These are phyloP conservation scores for Euclidia mi DNA, from an alignment of 2,888 invertebrate species.

Conservation along the genomic window DNA sequence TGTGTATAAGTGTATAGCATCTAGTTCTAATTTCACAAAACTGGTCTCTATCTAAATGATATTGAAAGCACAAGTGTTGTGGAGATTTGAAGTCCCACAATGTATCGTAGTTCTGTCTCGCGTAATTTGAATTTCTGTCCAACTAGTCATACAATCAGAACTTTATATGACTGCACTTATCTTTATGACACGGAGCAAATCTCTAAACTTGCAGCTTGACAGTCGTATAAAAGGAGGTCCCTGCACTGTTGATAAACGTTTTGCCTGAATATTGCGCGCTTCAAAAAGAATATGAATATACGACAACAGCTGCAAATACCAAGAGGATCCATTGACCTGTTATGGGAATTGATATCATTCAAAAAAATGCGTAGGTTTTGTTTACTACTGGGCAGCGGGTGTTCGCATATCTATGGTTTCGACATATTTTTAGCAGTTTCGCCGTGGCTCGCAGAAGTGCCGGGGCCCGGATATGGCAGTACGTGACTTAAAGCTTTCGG, in stretches of 20 bases:
- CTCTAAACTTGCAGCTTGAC: slow-evolving; percentile 22
- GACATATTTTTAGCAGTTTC: slow-evolving; percentile 21
- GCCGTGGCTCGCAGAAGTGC: slow-evolving; percentile 9
- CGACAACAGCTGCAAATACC: background rate
- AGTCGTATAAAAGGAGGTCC: slow-evolving; percentile 26
- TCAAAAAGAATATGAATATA: background rate
- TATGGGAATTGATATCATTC: background rate
- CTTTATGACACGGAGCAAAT: slow-evolving; percentile 32
- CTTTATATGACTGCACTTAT: slow-evolving; percentile 29
- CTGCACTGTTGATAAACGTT: slow-evolving; percentile 27
- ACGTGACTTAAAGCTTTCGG: slow-evolving; percentile 31
- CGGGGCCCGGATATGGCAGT: slow-evolving; percentile 18
- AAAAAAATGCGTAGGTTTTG: background rate
- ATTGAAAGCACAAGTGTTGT: too few relatives aligned
- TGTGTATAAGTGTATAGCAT: too few relatives aligned
- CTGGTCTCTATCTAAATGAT: too few relatives aligned
- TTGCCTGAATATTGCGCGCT: slow-evolving; percentile 7
- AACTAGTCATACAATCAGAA: slow-evolving; percentile 35
- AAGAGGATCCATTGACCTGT: background rate
- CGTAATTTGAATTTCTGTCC: slow-evolving; percentile 24
- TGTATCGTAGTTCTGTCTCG: slow-evolving; percentile 24
- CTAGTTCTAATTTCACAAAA: too few relatives aligned
- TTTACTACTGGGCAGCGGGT: background rate
- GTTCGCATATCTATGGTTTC: slow-evolving; percentile 4
- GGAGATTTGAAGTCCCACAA: slow-evolving; percentile 18